Conservation (phyloP, 1,140 invertebrate genomes). For the Drosophila repleta region DNA sequence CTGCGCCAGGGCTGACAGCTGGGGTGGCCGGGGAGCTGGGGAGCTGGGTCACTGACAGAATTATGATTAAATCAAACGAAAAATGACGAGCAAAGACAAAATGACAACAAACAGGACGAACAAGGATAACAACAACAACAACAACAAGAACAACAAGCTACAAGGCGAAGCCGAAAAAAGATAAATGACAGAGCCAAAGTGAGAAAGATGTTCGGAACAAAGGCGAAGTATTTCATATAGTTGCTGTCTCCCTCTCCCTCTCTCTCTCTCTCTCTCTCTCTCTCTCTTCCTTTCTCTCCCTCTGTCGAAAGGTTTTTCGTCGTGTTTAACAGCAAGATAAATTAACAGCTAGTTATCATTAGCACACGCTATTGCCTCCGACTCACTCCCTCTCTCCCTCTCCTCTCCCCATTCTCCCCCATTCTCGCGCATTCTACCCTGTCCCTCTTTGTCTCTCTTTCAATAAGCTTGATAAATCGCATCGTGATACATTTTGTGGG, state of each 20-base stretch:
- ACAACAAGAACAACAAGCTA: conserved; percentile 25
- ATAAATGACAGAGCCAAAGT: conserved; percentile 28
- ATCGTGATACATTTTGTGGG: background rate
- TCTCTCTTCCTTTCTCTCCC: background rate
- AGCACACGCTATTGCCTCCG: conserved; percentile 23
- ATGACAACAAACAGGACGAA: conserved; percentile 6
- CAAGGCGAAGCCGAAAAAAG: conserved; percentile 2
- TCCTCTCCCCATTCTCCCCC: background rate
- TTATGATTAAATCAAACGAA: conserved; percentile 58
- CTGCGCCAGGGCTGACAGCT: background rate
- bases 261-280: background rate
- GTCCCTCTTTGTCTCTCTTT: background rate
- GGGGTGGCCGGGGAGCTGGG: background rate
- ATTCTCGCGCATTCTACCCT: background rate
- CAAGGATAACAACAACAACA: conserved; percentile 23
- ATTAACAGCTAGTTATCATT: conserved; percentile 41
- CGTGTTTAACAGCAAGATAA: conserved; percentile 3
- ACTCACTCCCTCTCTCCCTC: background rate
- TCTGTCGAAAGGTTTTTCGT: conserved; percentile 1
- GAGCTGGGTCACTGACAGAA: conserved; percentile 18
- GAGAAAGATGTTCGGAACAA: conserved; percentile 27
- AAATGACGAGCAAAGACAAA: conserved; percentile 23
- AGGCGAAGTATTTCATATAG: conserved; percentile 22
- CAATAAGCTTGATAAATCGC: background rate
- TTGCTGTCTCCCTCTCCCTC: background rate